phyloP scores from a whole-genome alignment of 2,888 invertebrate species.

The Eremobia ochroleuca region DNA sequence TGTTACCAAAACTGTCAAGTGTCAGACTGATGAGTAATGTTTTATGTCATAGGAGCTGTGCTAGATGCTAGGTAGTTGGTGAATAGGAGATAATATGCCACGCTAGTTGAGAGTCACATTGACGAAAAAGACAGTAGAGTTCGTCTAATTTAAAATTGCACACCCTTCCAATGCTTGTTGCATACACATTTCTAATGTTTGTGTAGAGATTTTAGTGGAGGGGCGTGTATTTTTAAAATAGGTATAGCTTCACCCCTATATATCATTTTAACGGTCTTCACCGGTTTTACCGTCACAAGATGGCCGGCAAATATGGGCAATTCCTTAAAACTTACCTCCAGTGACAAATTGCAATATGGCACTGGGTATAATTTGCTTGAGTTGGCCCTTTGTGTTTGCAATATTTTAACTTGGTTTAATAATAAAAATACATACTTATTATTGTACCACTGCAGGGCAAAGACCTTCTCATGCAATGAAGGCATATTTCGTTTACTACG shows the following conservation, averaged over 20 bases:
- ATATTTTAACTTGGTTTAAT: neutral
- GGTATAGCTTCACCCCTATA: neutral
- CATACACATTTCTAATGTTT: neutral
- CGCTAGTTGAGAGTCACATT: slow-evolving; percentile 11
- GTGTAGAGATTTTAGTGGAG: neutral
- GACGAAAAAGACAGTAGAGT: neutral
- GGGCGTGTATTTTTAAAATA: neutral
- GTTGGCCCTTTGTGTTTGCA: neutral
- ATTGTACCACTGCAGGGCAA: neutral
- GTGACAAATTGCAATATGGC: neutral
- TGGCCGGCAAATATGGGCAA: neutral
- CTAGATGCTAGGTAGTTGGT: slow-evolving; percentile 64
- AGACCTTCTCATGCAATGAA: too few relatives aligned
- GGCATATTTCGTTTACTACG: neutral
- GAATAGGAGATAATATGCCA: slow-evolving; percentile 26
- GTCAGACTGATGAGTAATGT: slow-evolving; percentile 70
- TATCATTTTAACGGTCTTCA: neutral
- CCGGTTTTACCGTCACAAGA: neutral
- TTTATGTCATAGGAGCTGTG: slow-evolving; percentile 62
- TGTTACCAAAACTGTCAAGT: slow-evolving; percentile 84
- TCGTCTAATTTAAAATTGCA: neutral
- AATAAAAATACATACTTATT: neutral
- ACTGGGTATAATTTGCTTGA: neutral
- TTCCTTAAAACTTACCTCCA: neutral
- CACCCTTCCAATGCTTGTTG: neutral